Conservation (phyloP, 1,140 invertebrate genomes). For the Cyclina sinensis region DNA sequence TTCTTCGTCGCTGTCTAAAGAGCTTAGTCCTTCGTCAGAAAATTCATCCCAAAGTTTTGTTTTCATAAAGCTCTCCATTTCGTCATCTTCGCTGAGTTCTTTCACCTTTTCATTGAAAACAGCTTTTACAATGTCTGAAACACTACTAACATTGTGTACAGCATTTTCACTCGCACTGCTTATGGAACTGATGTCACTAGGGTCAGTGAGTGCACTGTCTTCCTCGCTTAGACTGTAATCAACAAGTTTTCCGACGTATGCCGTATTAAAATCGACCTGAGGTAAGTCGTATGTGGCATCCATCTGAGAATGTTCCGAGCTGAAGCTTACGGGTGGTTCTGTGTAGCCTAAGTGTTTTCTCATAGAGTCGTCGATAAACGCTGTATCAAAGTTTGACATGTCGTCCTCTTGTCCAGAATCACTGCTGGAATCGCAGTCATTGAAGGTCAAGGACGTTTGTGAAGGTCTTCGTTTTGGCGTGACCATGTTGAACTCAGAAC, state of each 20-base stretch:
- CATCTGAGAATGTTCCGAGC: background rate
- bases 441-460: background rate
- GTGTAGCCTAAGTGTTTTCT: background rate
- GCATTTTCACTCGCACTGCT: background rate
- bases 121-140: conserved; percentile 52
- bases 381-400: conserved; percentile 35
- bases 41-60: conserved; percentile 52
- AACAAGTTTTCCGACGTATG: conserved; percentile 10
- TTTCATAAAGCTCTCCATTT: conserved; percentile 66
- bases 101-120: conserved; percentile 36
- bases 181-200: conserved; percentile 12
- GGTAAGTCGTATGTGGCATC: too few relatives aligned
- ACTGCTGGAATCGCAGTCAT: conserved; percentile 3
- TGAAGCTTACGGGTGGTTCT: background rate
- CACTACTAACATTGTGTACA: conserved; percentile 38
- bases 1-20: conserved; percentile 56
- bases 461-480: background rate
- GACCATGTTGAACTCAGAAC: background rate
- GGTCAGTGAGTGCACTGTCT: conserved; percentile 9
- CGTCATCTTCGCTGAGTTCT: conserved; percentile 50
- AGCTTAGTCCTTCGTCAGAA: conserved; percentile 59
- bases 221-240: conserved; percentile 61
- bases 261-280: background rate
- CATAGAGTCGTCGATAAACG: conserved; percentile 5
- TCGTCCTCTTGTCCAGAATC: conserved; percentile 50